Conservation (phyloP, 1,140 invertebrate genomes). For the Tenebrio molitor region DNA sequence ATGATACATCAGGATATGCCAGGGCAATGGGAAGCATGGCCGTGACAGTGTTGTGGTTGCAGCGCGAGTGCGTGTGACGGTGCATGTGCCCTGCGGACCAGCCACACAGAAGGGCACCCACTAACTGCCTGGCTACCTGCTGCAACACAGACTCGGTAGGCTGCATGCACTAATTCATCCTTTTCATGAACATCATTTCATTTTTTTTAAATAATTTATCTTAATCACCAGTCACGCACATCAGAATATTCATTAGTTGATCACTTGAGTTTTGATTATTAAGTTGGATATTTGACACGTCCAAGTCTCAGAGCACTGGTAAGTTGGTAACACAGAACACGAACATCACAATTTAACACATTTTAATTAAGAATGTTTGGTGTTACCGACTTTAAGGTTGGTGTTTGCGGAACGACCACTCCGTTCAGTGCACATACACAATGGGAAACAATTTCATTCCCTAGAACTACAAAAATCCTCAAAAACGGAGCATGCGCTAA, state of each 20-base stretch:
- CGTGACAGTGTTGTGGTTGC: constrained; percentile 67
- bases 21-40: constrained; percentile 56
- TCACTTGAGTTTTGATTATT: constrained; percentile 4
- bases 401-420: neutral
- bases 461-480: neutral
- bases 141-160: constrained; percentile 65
- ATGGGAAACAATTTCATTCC: neutral
- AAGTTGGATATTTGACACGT: neutral
- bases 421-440: neutral
- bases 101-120: constrained; percentile 64
- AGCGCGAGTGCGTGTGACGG: constrained; percentile 70
- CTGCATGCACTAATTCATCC: constrained; percentile 62
- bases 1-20: constrained; percentile 53
- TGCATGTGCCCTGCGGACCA: constrained; percentile 68
- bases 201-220: neutral
- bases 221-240: neutral
- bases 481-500: constrained; percentile 29
- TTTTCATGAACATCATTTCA: constrained; percentile 10
- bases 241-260: neutral
- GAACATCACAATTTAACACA: no score
- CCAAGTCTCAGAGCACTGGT: neutral
- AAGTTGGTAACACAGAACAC: no score
- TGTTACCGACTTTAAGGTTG: no score
- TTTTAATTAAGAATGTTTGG: no score
- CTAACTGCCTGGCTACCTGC: constrained; percentile 65